Evolutionary conservation across 2,888 invertebrate genomes (phyloP).

Genomic region (Rhagonycha fulva): DNA sequence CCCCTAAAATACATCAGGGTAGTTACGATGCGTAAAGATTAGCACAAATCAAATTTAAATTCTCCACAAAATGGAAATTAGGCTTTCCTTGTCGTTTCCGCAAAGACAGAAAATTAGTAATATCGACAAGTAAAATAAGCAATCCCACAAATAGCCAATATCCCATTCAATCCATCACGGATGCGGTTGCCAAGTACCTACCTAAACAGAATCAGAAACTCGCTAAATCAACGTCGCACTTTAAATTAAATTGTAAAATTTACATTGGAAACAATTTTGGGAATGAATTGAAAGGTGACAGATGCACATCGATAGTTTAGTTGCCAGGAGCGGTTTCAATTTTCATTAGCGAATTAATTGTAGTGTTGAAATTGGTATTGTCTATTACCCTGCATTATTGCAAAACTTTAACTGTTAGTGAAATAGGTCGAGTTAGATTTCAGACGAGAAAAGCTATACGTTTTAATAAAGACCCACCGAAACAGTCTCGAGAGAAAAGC

Average conservation of each 20-base stretch:
- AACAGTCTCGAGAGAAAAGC: neutral
- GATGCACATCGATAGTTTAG: neutral
- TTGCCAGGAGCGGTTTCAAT: neutral
- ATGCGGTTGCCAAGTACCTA: constrained; percentile 12
- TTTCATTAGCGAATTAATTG: constrained; percentile 2
- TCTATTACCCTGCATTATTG: constrained; percentile 3
- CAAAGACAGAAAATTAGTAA: constrained; percentile 34
- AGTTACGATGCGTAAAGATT: constrained; percentile 19
- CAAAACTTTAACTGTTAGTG: neutral
- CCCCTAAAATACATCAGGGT: constrained; percentile 8
- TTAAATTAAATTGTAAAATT: constrained; percentile 19
- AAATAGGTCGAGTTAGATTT: neutral
- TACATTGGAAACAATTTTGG: constrained; percentile 4
- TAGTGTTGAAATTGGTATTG: neutral
- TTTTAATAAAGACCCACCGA: constrained; percentile 1
- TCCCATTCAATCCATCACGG: constrained; percentile 27
- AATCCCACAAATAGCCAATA: constrained; percentile 35
- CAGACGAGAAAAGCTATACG: neutral
- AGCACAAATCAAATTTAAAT: constrained; percentile 31
- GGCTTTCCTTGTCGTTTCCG: constrained; percentile 35
- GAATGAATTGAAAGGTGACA: neutral
- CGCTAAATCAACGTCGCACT: constrained; percentile 19
- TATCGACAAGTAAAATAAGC: constrained; percentile 38
- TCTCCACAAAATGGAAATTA: constrained; percentile 38
- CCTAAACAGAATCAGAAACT: constrained; percentile 15